Evolutionary conservation across 2,797 vertebrate species (phyloP), one percentile per base, ranked within the genome.

Genomic region (Geotrypetes seraphini): DNA sequence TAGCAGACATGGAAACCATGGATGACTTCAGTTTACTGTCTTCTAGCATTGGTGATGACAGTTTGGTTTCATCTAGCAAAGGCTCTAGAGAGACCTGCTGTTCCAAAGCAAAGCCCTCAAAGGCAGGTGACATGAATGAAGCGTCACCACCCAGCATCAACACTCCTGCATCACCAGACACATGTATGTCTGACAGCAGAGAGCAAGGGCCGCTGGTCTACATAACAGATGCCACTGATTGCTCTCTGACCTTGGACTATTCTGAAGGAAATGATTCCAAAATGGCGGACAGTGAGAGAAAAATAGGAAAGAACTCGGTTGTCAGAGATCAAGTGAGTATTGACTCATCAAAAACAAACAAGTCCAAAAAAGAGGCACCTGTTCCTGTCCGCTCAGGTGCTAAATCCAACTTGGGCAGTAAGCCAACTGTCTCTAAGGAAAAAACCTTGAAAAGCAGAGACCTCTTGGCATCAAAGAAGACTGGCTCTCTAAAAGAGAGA

Each of bases 211-310:
- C 79, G 3, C 2, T 50, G 30, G 71, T 86, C 30, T 82, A 66
- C 15, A 36, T 84, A 15, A 91, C 89, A 2, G 92, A 97, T 43
- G 32, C 62, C 1, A 87, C 87, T 0, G 90, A 97, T 69, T 91
- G 84, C 64, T 97, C 91, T 1, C 75, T 94, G 56, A 79, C 84
- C 0, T 50, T 92, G 35, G 91, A 96, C 68, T 88, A 73, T 47
- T 92, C 91, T 0, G 91, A 96, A 42, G 69, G 72, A 3, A 47
- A 59, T 0, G 78, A 90, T 36, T 74, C 66, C 58, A 74, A 72
- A 1, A 55, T 60, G 1, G 22, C 68, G 2, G 63, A 23, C 1
- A 78, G 67, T 7, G 73, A 81, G 28, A 50, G 8, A 1, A 47
- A 38, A 38, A 53, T 14, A 6, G 49, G 48, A 5, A 17, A 5